Evolutionary conservation across 2,113 vertebrate genomes (phyloP).

Genomic region (Rhea americana): DNA sequence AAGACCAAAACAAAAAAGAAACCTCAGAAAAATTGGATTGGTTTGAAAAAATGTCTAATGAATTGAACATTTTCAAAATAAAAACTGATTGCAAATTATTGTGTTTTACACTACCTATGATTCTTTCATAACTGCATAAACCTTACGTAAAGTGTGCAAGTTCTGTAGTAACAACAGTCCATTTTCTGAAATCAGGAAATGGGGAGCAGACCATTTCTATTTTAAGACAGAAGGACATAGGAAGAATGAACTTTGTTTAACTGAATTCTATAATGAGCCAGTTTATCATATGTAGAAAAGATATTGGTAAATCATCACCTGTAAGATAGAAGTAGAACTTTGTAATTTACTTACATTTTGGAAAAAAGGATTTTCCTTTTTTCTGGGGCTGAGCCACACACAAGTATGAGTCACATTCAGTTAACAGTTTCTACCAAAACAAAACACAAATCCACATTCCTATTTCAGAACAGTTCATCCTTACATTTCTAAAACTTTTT

Average conservation of each 20-base stretch:
- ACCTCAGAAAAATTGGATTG: not conserved
- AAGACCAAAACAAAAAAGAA: not conserved
- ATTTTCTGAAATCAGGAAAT: not conserved
- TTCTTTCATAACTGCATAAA: not conserved
- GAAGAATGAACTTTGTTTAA: not conserved
- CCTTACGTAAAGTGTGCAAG: not conserved
- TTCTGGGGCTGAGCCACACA: not conserved
- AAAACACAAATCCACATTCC: not conserved
- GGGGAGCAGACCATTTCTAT: not conserved
- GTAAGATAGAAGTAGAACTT: not conserved
- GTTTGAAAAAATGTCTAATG: not conserved
- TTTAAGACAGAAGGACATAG: not conserved
- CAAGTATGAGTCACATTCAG: not conserved
- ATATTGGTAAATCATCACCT: not conserved
- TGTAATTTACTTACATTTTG: conserved; percentile 23
- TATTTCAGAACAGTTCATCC: not conserved
- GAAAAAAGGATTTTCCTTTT: not conserved
- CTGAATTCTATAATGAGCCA: not conserved
- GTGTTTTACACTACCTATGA: not conserved
- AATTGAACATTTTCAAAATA: not conserved
- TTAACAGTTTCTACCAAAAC: not conserved
- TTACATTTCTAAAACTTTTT: not conserved
- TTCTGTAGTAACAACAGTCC: not conserved
- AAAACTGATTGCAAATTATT: not conserved
- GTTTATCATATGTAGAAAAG: not conserved